Evolutionary conservation across 2,797 vertebrate species (phyloP), one percentile per base, ranked within the genome.

Genomic region (Loriculus beryllinus): DNA sequence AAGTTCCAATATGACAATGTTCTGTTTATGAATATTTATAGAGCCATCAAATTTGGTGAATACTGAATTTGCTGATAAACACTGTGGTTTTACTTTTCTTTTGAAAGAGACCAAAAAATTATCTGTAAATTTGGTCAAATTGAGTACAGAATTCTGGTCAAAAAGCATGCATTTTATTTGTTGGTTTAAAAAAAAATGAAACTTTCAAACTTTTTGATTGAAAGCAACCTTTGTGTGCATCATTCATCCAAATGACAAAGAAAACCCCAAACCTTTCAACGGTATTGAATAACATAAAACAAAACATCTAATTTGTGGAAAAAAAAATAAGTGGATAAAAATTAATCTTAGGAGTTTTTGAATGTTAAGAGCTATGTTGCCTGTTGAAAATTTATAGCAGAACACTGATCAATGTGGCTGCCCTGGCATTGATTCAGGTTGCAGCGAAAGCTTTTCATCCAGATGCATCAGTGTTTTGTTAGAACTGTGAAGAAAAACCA

Each of bases 11-110:
- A 31, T 74, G 62, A 78, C 63, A 92, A 54, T 92, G 57, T 92
- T 86, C 77, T 37, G 9, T 52, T 28, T 65, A 79, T 96, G 86
- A 94, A 95, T 96, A 96, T 94, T 92, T 94, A 96, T 90, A 52
- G 29, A 54, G 63, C 25, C 52, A 65, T 88, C 62, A 79, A 82
- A 90, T 86, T 31, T 10, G n/a, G 18, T 68, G 52, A 81, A 84
- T 76, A 45, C 15, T 92, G 80, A 95, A 62, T 71, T 90, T 92
- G 4, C 42, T 86, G 29, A 60, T 65, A 64, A 79, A 75, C 52
- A 39, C 7, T 52, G 49, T 64, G 19, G 35, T 71, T 75, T 71
- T n/a, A 49, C 15, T 81, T 82, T 79, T 31, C 33, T 64, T 81
- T 68, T 63, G 39, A 81, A 91, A 83, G n/a, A 68, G 8, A 29